Evolutionary conservation across 2,113 vertebrate species (phyloP), one percentile per base, ranked within the genome.

Genomic region (Corapipo altera): DNA sequence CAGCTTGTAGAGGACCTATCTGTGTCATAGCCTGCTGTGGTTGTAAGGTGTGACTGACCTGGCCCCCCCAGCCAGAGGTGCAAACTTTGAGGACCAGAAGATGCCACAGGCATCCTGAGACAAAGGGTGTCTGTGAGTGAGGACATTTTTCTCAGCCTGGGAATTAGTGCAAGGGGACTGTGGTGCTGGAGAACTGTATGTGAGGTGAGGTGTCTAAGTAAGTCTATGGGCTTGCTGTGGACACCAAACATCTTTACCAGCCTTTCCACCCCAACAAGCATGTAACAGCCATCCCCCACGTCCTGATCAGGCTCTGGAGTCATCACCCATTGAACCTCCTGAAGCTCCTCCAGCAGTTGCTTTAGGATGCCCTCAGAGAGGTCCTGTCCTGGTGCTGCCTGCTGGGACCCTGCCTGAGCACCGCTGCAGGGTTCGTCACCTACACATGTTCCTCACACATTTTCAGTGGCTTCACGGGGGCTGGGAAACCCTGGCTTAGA

Each of bases 281-380:
- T 1, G 1, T 59, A 19, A 67, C 1, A 1, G n/a, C 44, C 21
- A 11, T 49, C 21, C 21, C 33, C 18, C 4, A 1, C 35, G 22
- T 58, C 52, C 88, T 75, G 65, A 39, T 39, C 48, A n/a, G 69
- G 59, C 72, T 85, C 44, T 43, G 59, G 3, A 17, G 23, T 46
- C 43, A n/a, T 66, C 52, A 27, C 39, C 27, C 6, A 1, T 9
- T 49, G 41, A 72, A 70, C 73, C 9, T 85, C 62, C 43, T 1
- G 1, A 19, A 86, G 55, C 80, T 75, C 43, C 55, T 85, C 39
- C 65, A 71, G 51, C n/a, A 51, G 77, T 26, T 44, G 23, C 6
- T 2, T 5, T 4, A 2, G 69, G 54, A 35, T 77, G 51, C 21
- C 11, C 4, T 51, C 27, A 30, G 48, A 83, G 72, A 44, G 24